These are phyloP conservation scores for Eretmochelys imbricata DNA, from an alignment of 2,113 vertebrate genomes.

Conservation along the genomic window DNA sequence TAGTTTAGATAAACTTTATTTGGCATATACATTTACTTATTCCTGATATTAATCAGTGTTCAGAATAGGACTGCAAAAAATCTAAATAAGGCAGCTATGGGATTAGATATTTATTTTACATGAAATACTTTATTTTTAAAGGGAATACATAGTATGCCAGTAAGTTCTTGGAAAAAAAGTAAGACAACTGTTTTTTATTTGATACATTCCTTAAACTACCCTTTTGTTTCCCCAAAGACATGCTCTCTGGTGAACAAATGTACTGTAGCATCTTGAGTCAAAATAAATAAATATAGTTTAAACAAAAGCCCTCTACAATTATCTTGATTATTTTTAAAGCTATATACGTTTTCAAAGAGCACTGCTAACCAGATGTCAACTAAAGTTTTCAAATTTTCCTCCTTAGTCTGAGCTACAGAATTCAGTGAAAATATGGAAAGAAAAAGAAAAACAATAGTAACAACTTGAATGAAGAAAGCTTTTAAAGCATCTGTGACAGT, in stretches of 20 bases:
- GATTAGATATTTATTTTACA: accelerated
- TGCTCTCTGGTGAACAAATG: not conserved
- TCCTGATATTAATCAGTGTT: not conserved
- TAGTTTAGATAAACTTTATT: not conserved
- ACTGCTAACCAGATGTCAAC: not conserved
- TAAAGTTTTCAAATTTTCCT: not conserved
- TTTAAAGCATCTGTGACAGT: not conserved
- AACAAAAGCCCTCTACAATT: not conserved
- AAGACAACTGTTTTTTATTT: not conserved
- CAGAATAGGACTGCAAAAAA: not conserved
- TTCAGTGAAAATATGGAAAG: not conserved
- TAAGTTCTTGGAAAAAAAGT: not conserved
- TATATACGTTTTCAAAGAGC: not conserved
- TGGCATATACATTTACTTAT: not conserved
- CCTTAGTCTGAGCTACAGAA: too few relatives aligned
- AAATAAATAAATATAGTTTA: not conserved
- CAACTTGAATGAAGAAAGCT: not conserved
- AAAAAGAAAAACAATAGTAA: not conserved
- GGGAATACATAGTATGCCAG: not conserved
- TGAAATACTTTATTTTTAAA: not conserved
- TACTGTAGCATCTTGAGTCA: not conserved
- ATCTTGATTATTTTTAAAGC: not conserved
- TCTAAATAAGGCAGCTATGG: not conserved
- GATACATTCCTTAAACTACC: not conserved
- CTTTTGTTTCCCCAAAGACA: not conserved